Evolutionary conservation across 30 jellyfish, hydroid and myxozoan genomes (phyloP), one percentile per base, ranked within the genome.

Genomic region (Clytia hemisphaerica): DNA sequence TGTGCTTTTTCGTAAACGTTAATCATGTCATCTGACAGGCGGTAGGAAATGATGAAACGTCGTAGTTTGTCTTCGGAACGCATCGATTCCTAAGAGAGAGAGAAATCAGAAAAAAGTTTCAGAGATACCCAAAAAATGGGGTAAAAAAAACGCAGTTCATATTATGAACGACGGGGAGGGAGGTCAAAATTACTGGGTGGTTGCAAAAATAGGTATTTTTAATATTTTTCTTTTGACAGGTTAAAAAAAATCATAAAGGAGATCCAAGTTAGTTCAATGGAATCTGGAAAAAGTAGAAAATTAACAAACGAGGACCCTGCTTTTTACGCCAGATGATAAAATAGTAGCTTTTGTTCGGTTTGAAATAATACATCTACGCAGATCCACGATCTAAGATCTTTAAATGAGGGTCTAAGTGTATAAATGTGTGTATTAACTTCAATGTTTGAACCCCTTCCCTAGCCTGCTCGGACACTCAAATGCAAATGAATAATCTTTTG

Each of bases 11-110:
- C 97, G 48, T 88, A 88, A 27, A 88, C 65, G 28, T 88, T 82
- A 6, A 88, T 67, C 97, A 88, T 88, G 80, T 88, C 97, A 64
- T 88, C 97, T 3, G 97, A 79, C 2, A 88, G 81, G 14, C 94
- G 94, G 36, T 88, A 88, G 14, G 97, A 88, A 15, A 88, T 63
- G 0, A 88, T 88, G 62, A 88, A 88, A 26, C 81, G 86, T 38
- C 97, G 70, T 45, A 74, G 80, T 53, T 76, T 81, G 63, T 88
- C 97, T 61, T 88, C 97, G 26, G 92, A 88, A 10, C 83, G 71
- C 10, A 80, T 90, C 1, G 97, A 78, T 40, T 82, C 80, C 97
- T 88, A 37, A 21, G 42, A 21, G 61, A n/a, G 6, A 59, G 61
- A 76, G 18, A 49, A 6, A 65, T 65, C 85, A 75, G 40, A n/a